Conservation (phyloP, 1,140 invertebrate species). For the Tetramorium alpestre region DNA sequence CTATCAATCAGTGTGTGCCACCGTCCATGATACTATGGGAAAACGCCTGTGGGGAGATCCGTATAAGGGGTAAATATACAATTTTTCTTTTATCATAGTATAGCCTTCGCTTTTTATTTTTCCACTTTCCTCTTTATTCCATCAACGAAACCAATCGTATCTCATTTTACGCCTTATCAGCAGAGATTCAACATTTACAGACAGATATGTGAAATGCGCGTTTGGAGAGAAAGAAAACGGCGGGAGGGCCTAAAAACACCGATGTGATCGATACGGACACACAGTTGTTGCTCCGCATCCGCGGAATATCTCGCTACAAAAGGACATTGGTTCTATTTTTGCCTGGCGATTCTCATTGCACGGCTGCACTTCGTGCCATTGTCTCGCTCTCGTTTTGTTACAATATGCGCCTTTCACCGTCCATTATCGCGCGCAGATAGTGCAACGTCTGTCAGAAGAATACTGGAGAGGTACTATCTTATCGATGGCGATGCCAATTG, state of each 20-base stretch:
- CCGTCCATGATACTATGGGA: conserved; percentile 5
- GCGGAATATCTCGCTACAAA: conserved; percentile 29
- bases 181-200: background rate
- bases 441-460: conserved; percentile 31
- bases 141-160: background rate
- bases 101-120: background rate
- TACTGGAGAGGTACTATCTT: background rate
- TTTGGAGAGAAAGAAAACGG: background rate
- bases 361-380: conserved; percentile 38
- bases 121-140: background rate
- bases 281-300: background rate
- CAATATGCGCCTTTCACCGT: conserved; percentile 23
- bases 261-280: background rate
- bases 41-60: background rate
- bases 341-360: conserved; percentile 30
- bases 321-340: conserved; percentile 42
- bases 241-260: background rate
- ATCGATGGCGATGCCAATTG: conserved; percentile 40
- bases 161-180: background rate
- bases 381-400: conserved; percentile 46
- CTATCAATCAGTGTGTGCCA: conserved; percentile 32
- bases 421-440: conserved; percentile 40
- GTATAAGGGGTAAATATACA: conserved; percentile 14
- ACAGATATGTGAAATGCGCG: background rate
- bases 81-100: conserved; percentile 8